Evolutionary conservation across 2,888 invertebrate genomes (phyloP).

Genomic region (Chrysomela aeneicollis): DNA sequence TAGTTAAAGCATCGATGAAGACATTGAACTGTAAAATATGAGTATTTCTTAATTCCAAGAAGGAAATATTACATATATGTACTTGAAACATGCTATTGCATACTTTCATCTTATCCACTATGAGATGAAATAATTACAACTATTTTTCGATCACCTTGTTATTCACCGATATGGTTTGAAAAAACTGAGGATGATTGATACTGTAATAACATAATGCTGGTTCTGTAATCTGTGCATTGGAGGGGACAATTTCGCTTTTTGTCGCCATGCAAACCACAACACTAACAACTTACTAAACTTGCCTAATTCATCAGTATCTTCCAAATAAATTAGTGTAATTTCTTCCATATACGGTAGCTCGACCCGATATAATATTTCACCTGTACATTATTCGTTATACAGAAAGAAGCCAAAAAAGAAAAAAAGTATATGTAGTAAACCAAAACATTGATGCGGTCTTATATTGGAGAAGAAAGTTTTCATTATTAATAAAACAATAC

Average conservation of each 20-base stretch:
- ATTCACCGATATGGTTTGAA: no score
- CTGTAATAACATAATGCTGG: conserved; percentile 43
- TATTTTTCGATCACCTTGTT: neutral
- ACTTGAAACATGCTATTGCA: no score
- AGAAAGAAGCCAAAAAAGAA: conserved; percentile 64
- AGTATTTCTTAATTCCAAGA: no score
- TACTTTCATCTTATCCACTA: neutral
- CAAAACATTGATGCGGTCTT: conserved; percentile 30
- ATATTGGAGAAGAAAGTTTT: conserved; percentile 36
- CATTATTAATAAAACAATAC: conserved; percentile 52
- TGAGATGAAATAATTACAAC: neutral
- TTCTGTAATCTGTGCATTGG: conserved; percentile 45
- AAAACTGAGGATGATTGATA: neutral
- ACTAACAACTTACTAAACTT: conserved; percentile 72
- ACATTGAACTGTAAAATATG: no score
- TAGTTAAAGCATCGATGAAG: no score
- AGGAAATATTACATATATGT: no score
- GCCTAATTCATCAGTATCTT: conserved; percentile 74
- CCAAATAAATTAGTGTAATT: conserved; percentile 93
- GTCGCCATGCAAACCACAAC: conserved; percentile 68
- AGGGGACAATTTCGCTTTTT: conserved; percentile 40
- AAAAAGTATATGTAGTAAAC: conserved; percentile 59
- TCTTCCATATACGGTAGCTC: conserved; percentile 93
- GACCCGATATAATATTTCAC: conserved; percentile 93
- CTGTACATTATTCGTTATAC: conserved; percentile 66